Evolutionary conservation across 2,888 invertebrate species (phyloP).

Genomic region (Cryptophagus acutangulus): DNA sequence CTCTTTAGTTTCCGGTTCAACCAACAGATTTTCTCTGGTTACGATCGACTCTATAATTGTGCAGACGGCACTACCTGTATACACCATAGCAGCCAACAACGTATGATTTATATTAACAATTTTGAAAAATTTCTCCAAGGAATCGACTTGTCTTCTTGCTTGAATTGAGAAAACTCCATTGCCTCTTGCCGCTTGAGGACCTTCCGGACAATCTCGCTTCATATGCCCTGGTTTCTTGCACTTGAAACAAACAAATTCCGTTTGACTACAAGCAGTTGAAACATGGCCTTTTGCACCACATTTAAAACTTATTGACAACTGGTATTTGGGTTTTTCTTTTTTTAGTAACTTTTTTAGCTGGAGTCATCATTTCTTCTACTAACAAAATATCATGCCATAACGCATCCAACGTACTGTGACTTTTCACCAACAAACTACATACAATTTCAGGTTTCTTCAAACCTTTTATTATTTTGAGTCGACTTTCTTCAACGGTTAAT

Average conservation of each 20-base stretch:
- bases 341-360: not conserved
- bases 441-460: not conserved
- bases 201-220: not conserved
- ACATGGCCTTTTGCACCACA: not conserved
- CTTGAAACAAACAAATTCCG: not conserved
- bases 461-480: not conserved
- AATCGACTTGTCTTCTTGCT: not conserved
- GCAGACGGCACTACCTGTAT: constrained; percentile 2
- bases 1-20: not conserved
- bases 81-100: not conserved
- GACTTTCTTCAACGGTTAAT: not conserved
- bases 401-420: not conserved
- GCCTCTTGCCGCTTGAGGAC: too few relatives aligned
- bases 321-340: not conserved
- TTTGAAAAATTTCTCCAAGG: constrained; percentile 1
- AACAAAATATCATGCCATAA: not conserved
- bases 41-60: not conserved
- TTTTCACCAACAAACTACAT: not conserved
- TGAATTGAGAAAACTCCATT: not conserved
- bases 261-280: not conserved
- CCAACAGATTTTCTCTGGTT: not conserved
- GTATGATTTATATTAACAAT: not conserved
- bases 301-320: not conserved
- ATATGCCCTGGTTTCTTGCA: not conserved
- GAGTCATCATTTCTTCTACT: not conserved